These are phyloP conservation scores for Poliocrania exsul DNA, from an alignment of 2,797 vertebrate genomes.

Conservation along the genomic window DNA sequence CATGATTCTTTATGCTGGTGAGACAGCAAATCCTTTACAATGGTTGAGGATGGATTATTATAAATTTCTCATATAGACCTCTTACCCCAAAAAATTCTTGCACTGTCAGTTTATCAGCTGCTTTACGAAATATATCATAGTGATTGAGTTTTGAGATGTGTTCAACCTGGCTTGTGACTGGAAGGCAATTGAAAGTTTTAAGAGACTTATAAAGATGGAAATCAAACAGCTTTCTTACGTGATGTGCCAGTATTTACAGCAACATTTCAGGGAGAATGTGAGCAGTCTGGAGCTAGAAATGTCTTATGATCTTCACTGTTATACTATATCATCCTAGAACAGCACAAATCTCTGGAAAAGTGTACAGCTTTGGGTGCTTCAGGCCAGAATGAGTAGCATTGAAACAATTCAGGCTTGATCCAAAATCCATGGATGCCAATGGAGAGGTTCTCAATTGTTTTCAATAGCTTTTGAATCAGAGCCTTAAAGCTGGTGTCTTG, in stretches of 20 bases:
- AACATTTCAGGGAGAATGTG: not conserved
- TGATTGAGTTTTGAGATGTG: not conserved
- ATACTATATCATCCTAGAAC: not conserved
- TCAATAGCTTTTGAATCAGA: not conserved
- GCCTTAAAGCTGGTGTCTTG: not conserved
- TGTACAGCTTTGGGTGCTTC: not conserved
- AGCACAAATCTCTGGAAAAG: not conserved
- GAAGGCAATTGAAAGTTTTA: not conserved
- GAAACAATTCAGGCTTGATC: not conserved
- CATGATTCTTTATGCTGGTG: not conserved
- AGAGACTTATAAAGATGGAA: not conserved
- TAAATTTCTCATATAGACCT: not conserved
- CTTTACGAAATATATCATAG: not conserved
- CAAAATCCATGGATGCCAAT: not conserved
- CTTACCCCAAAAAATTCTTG: not conserved
- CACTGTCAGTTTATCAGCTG: not conserved
- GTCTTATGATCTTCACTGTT: not conserved
- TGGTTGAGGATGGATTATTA: not conserved
- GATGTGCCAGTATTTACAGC: not conserved
- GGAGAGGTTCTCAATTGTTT: not conserved
- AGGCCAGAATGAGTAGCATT: not conserved
- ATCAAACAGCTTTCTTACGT: not conserved
- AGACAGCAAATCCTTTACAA: not conserved
- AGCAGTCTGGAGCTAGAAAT: not conserved
- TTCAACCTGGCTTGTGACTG: not conserved